Base-by-base conservation (phyloP, 2,888 invertebrate species). In the Chrysolina americana region DNA sequence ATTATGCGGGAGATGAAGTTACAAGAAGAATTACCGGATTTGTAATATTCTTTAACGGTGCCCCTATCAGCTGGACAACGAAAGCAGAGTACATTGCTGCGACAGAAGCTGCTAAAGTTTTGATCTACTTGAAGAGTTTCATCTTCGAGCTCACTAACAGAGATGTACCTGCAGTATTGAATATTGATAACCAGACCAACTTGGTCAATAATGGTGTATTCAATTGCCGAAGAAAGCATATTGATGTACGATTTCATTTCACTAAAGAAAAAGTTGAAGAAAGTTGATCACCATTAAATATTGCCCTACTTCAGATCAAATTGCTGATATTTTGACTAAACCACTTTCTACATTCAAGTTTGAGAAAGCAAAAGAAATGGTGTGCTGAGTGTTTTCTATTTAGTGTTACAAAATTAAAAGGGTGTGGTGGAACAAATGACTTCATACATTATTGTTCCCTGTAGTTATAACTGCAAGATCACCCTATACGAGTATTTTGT, bases 271-370 rank as follows among this genome's bases (percentile, higher is more conserved):
- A 28, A 28, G 28, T 28, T 28, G 28, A 28, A 28, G 28, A 28
- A 28, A 28, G 28, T 28, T 73, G 6, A 59, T 78, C 11, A 62
- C 44, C n/a, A 64, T 78, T 44, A 64, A 71, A 44, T 76, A 79
- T 48, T 71, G 73, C 68, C n/a, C 74, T 66, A 69, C 77, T 19
- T 72, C 71, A 64, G 11, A 59, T 13, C 76, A 74, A 63, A 70
- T 56, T 21, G 76, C 76, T 3, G 78, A 78, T 59, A 66, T 77
- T 1, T 77, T 76, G 28, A 78, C 76, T 1, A 77, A 78, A 47
- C 73, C 76, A 23, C 62, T 78, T 41, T 28, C 23, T 10, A 63
- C 47, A 28, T 47, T 73, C 36, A 70, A 73, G 11, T 70, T 70
- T 10, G 17, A 70, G 21, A 28, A 28, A 28, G 28, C 28, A 28